Evolutionary conservation across 1,140 invertebrate genomes (phyloP), one percentile per base, ranked within the genome.

Genomic region (Panagrolaimus sp.): DNA sequence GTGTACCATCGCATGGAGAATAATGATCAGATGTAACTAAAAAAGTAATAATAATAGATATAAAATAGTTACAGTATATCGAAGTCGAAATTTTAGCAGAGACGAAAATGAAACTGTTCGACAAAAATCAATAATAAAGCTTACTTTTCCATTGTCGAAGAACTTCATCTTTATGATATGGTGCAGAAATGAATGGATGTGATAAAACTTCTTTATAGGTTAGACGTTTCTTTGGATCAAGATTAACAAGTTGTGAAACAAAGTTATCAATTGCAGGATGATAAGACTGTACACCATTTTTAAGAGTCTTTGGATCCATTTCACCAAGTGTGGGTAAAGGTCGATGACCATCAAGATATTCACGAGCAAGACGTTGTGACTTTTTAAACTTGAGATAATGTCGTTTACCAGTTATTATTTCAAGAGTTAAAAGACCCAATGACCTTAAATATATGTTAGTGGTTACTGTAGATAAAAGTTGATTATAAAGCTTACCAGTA

Each of bases 361-460:
- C 51, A 20, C 20, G 11, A 8, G 51, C 51, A 27, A 57, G 51
- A 5, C n/a, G 11, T 13, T 57, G 20, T 1, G 13, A 20, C 8
- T 57, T 57, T 5, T n/a, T 9, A 5, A 11, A 9, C 1, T n/a
- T 25, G 0, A 57, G 8, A 57, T 57, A 57, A 4, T 20, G 51
- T 8, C 51, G 51, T 27, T 57, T n/a, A 11, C 51, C 51, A 27
- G 51, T 57, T 11, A 57, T 57, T 27, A 57, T 25, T 57, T 57
- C 51, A 11, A 57, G 51, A 0, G 51, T 57, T 20, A 57, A 16
- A 20, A 57, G 13, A 27, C 51, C 51, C 11, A 57, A 16, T 20
- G 14, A 20, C 51, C 51, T 57, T n/a, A 20, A 23, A 57, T 11
- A n/a, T 20, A 57, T 57, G 11, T 16, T 5, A 25, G 9, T 5